Percentiles rank a stretch among this genome's conserved stretches.
phyloP scores from a whole-genome alignment of 1,140 invertebrate genomes.

The Drosophila prosaltans region DNA sequence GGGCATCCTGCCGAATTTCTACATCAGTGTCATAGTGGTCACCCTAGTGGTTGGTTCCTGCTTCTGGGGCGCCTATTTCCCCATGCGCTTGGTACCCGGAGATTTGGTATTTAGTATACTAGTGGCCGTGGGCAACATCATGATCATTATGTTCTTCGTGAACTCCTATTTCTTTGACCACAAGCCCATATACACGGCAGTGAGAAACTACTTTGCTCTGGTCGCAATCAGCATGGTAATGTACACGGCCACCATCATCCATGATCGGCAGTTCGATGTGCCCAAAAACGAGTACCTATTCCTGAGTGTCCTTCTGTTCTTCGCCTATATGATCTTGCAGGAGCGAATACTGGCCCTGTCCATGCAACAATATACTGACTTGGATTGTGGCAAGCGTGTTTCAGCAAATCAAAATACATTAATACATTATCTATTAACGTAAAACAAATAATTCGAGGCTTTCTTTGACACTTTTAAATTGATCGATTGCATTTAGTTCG shows the following conservation, averaged over 20 bases:
- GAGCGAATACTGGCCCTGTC: slow-evolving; percentile 54
- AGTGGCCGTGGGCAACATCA: slow-evolving; percentile 42
- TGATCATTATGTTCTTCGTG: slow-evolving; percentile 54
- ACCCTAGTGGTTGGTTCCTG: slow-evolving; percentile 35
- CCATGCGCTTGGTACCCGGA: slow-evolving; percentile 63
- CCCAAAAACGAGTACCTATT: slow-evolving; percentile 64
- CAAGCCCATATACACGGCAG: neutral
- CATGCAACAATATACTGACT: neutral
- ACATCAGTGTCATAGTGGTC: slow-evolving; percentile 50
- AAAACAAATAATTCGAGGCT: neutral
- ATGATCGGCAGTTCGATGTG: slow-evolving; percentile 67
- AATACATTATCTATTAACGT: neutral
- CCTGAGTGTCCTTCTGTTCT: slow-evolving; percentile 59
- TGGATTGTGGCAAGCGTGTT: neutral
- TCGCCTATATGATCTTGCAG: slow-evolving; percentile 64
- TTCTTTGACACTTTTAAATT: neutral
- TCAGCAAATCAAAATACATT: neutral
- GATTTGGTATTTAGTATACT: slow-evolving; percentile 57
- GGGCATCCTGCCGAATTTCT: slow-evolving; percentile 45
- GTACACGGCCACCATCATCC: slow-evolving; percentile 70
- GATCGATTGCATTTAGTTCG: neutral
- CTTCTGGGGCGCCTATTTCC: slow-evolving; percentile 64
- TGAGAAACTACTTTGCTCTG: slow-evolving; percentile 56
- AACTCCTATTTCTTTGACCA: slow-evolving; percentile 30
- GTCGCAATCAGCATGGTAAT: slow-evolving; percentile 53